Conservation (phyloP, 2,113 vertebrate species). For the Pelusios castaneus region DNA sequence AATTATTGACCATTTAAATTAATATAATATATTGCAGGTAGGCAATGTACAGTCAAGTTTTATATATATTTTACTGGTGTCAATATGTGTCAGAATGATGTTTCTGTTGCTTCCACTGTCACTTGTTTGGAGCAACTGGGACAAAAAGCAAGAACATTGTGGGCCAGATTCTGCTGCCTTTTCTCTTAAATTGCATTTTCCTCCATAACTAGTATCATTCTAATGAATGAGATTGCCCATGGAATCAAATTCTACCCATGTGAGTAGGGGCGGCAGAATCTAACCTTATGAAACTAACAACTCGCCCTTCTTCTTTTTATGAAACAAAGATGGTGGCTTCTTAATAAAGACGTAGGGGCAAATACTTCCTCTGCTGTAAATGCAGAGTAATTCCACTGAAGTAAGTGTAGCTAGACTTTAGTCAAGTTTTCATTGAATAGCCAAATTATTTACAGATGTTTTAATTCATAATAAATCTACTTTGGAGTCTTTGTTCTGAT, state of each 20-base stretch:
- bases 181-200: neutral
- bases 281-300: accelerated
- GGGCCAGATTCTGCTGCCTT: neutral
- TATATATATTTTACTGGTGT: constrained; percentile 25
- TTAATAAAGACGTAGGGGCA: neutral
- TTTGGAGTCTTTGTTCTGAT: constrained; percentile 55
- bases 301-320: neutral
- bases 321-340: neutral
- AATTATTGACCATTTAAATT: neutral
- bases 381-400: neutral
- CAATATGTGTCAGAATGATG: neutral
- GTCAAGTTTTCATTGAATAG: neutral
- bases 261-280: neutral
- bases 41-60: constrained; percentile 10
- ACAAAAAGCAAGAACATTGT: neutral
- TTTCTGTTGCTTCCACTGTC: constrained; percentile 5
- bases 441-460: constrained; percentile 29
- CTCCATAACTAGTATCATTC: neutral
- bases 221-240: neutral
- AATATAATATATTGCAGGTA: constrained; percentile 10
- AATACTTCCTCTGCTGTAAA: neutral
- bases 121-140: neutral
- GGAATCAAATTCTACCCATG: neutral
- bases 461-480: constrained; percentile 49
- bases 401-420: neutral